These are phyloP conservation scores for Thrips palmi DNA, from an alignment of 1,140 invertebrate species.

Conservation along the genomic window DNA sequence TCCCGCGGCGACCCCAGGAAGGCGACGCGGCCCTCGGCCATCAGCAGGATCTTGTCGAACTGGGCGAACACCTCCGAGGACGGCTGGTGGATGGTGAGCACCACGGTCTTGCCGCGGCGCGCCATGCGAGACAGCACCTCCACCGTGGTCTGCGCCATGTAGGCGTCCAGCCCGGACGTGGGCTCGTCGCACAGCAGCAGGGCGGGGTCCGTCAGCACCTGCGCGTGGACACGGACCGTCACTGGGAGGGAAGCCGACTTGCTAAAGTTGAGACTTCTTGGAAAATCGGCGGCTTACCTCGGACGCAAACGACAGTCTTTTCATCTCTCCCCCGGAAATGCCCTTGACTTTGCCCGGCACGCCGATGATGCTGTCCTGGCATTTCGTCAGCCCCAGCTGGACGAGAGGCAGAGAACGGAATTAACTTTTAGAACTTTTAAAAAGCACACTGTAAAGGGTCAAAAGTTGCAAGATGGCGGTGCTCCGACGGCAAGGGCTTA, in stretches of 20 bases:
- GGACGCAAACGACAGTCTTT: slow-evolving; percentile 6
- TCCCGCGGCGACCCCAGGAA: slow-evolving; percentile 29
- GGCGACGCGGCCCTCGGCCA: slow-evolving; percentile 37
- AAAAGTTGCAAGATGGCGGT: too few species aligned
- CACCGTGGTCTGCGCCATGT: slow-evolving; percentile 28
- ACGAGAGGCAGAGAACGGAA: too few species aligned
- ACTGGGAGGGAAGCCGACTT: too few species aligned
- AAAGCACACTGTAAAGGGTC: too few species aligned
- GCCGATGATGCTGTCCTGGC: neutral
- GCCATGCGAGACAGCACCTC: slow-evolving; percentile 22
- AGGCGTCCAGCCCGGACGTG: slow-evolving; percentile 13
- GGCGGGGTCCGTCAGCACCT: slow-evolving; percentile 5
- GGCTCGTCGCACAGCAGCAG: too few species aligned
- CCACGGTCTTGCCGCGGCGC: slow-evolving; percentile 30
- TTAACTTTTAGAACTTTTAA: too few species aligned
- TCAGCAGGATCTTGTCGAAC: slow-evolving; percentile 33
- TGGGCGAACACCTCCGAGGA: slow-evolving; percentile 36
- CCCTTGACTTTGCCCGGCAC: slow-evolving; percentile 6
- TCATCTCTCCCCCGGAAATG: slow-evolving; percentile 7
- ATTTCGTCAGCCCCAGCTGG: slow-evolving; percentile 8
- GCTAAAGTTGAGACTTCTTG: too few species aligned
- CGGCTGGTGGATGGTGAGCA: slow-evolving; percentile 48
- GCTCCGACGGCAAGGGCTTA: too few species aligned
- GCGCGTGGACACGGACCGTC: neutral
- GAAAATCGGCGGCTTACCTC: too few species aligned